Conservation (phyloP, 2,113 vertebrate species). For the Tragulus kanchil region DNA sequence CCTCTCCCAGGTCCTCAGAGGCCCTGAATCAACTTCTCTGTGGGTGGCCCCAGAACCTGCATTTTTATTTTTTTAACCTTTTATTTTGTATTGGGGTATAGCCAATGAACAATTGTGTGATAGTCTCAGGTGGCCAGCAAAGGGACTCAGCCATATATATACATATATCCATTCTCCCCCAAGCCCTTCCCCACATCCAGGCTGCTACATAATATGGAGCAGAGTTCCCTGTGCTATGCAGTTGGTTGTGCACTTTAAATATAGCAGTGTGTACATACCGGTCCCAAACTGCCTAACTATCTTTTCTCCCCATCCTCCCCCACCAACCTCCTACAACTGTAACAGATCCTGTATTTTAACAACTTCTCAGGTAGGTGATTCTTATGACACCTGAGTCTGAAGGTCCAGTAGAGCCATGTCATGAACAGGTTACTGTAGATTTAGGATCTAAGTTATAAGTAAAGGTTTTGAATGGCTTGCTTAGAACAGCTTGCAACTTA, state of each 20-base stretch:
- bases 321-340: background rate
- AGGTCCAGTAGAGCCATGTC: background rate
- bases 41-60: background rate
- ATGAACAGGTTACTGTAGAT: background rate
- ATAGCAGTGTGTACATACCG: background rate
- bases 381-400: background rate
- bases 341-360: background rate
- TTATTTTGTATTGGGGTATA: background rate
- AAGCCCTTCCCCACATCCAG: background rate
- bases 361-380: background rate
- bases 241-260: background rate
- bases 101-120: background rate
- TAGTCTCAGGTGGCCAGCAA: background rate
- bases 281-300: background rate
- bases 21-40: background rate
- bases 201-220: background rate
- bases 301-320: background rate
- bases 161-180: background rate
- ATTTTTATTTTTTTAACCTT: background rate
- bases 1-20: background rate
- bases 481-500: constrained; percentile 36
- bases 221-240: background rate
- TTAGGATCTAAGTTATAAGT: background rate
- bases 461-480: constrained; percentile 3
- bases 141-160: background rate